Base-by-base conservation (phyloP, 2,113 vertebrate species). In the Cynoglossus semilaevis region DNA sequence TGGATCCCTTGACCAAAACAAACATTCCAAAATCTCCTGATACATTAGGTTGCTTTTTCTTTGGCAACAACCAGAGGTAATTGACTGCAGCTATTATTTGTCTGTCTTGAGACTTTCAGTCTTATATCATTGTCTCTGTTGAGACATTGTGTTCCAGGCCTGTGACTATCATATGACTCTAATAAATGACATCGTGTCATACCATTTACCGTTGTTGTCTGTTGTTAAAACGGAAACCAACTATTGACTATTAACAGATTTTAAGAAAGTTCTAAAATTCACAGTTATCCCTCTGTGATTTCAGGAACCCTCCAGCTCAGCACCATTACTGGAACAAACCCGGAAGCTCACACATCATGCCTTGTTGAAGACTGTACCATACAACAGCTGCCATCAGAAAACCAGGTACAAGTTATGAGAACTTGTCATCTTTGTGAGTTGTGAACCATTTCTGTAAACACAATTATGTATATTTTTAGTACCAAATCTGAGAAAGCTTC, bases 311-410 rank as follows among this genome's bases (percentile, higher is more conserved):
- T 82, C 84, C 50, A 84, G 85, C 65, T 91, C 91, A 0, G 92
- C 94, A 0, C 95, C 96, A n/a, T 82, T 97, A 19, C 69, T 98
- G 65, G 84, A 66, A 0, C 88, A 90, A 73, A 98, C 95, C 0
- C 81, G 87, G 29, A 87, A 77, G 44, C 91, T 96, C 2, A 89
- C 94, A 41, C 92, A 91, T 62, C 93, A 87, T 1, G 94, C 93
- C 5, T 73, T 97, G 42, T 84, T 95, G 51, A 93, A 89, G 77
- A 86, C 91, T 0, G 83, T 81, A 1, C 92, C 94, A 0, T 97
- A 97, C 67, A 94, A 85, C 86, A 96, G 94, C 82, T 92, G 94
- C 78, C 94, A 94, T 68, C 84, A 82, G 56, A 92, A 83, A 65
- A 76, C 49, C 12, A 92, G 91, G 94, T 95, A 29, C 22, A 4